Percentiles rank a stretch among this genome's conserved stretches.
These are phyloP conservation scores for Dendrolimus punctatus DNA, from an alignment of 1,140 invertebrate genomes.

Conservation along the genomic window DNA sequence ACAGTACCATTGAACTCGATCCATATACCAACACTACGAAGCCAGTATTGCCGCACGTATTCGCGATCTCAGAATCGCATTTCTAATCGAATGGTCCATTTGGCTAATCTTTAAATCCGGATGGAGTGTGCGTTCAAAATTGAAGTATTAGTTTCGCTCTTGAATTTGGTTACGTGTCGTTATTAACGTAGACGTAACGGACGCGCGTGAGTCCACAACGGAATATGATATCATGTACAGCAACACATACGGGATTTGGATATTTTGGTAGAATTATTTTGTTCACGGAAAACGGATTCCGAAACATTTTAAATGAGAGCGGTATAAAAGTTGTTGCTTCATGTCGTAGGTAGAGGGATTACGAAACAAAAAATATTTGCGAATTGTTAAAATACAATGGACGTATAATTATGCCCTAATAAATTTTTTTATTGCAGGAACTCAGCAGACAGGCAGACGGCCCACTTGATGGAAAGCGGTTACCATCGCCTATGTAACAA, in stretches of 20 bases:
- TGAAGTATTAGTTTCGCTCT: constrained; percentile 49
- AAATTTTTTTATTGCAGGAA: no score
- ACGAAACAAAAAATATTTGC: no score
- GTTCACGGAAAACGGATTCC: no score
- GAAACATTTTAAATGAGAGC: no score
- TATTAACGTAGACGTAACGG: constrained; percentile 47
- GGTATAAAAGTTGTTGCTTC: no score
- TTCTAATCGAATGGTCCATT: constrained; percentile 11
- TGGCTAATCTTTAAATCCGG: constrained; percentile 17
- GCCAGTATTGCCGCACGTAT: constrained; percentile 8
- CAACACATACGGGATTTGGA: background rate
- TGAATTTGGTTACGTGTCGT: constrained; percentile 56
- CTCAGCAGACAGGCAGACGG: no score
- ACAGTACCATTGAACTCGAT: background rate
- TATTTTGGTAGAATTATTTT: no score
- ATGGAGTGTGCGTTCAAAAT: constrained; percentile 26
- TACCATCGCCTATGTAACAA: no score
- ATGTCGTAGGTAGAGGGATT: no score
- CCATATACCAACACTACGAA: background rate
- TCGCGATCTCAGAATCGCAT: constrained; percentile 4
- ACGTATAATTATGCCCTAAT: no score
- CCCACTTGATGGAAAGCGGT: no score
- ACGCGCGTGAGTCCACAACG: constrained; percentile 16
- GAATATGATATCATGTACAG: constrained; percentile 1
- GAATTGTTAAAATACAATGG: no score